These are phyloP conservation scores for Perccottus glenii DNA, from an alignment of 2,113 vertebrate species.

Conservation along the genomic window DNA sequence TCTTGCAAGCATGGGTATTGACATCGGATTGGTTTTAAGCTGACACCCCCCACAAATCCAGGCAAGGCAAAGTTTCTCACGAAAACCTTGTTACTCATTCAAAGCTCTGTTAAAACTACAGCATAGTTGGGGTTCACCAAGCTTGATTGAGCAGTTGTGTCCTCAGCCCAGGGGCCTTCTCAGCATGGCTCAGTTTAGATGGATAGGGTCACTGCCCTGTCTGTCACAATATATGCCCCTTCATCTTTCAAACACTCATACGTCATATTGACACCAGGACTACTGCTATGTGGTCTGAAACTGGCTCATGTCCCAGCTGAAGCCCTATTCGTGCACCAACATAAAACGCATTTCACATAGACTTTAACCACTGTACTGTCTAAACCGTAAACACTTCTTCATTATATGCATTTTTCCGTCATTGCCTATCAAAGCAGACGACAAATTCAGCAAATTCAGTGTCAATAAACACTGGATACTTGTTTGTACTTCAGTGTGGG, in stretches of 20 bases:
- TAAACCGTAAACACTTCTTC: constrained; percentile 56
- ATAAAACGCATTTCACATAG: constrained; percentile 42
- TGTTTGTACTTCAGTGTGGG: constrained; percentile 76
- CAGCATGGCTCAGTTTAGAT: constrained; percentile 63
- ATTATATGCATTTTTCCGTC: constrained; percentile 53
- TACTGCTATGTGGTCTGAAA: constrained; percentile 34
- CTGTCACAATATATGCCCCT: constrained; percentile 57
- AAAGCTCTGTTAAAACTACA: too few species aligned
- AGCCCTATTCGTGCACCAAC: constrained; percentile 19
- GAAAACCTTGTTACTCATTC: too few species aligned
- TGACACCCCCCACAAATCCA: too few species aligned
- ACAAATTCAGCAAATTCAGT: constrained; percentile 71
- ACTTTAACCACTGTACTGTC: constrained; percentile 43
- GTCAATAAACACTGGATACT: constrained; percentile 73
- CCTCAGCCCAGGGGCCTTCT: constrained; percentile 58
- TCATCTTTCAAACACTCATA: constrained; percentile 57
- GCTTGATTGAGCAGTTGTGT: constrained; percentile 53
- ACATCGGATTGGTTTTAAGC: too few species aligned
- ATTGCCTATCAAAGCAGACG: constrained; percentile 57
- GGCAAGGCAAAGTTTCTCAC: too few species aligned
- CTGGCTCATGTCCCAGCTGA: constrained; percentile 27
- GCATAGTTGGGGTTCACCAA: neutral
- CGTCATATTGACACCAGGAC: constrained; percentile 50
- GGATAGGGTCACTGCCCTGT: constrained; percentile 70
- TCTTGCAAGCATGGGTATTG: too few species aligned